A percentile compares a stretch with the other conserved stretches of the same genome.
These are phyloP conservation scores for Aurelia sp. DNA, from an alignment of 30 jellyfish, hydroid and myxozoan genomes.

Conservation along the genomic window DNA sequence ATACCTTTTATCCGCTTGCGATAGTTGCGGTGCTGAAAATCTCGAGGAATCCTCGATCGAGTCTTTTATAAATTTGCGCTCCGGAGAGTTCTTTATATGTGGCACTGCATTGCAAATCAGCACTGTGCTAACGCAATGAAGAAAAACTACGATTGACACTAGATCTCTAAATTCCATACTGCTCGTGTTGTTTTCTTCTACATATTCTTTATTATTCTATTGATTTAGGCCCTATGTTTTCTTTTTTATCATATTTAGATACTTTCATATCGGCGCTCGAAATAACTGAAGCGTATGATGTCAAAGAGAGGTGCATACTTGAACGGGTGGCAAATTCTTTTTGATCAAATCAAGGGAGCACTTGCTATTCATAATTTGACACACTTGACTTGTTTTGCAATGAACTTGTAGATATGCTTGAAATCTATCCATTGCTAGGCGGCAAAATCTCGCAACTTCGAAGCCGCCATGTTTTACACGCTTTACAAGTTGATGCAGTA, in stretches of 20 bases:
- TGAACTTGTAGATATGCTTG: conserved; percentile 33
- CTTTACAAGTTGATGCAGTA: no score
- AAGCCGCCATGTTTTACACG: no score
- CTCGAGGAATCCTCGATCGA: conserved; percentile 27
- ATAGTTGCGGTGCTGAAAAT: conserved; percentile 92
- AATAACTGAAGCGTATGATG: conserved; percentile 57
- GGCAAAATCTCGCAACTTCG: no score
- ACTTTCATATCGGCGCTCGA: conserved; percentile 43
- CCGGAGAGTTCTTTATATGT: background rate
- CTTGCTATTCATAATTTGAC: conserved; percentile 45
- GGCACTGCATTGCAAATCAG: conserved; percentile 36
- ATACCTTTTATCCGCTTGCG: conserved; percentile 78
- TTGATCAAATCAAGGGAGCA: conserved; percentile 34
- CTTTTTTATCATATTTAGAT: conserved; percentile 16
- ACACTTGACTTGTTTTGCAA: conserved; percentile 63
- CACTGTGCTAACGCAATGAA: background rate
- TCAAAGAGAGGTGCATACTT: conserved; percentile 55
- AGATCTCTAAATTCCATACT: conserved; percentile 33
- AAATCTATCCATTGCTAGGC: conserved; percentile 21
- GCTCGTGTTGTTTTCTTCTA: background rate
- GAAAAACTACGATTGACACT: conserved; percentile 1
- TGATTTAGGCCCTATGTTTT: conserved; percentile 29
- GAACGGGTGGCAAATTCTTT: conserved; percentile 64
- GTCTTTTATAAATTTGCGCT: conserved; percentile 5
- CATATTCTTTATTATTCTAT: conserved; percentile 30